phyloP scores from a whole-genome alignment of 2,888 invertebrate genomes.

The Harpalus rubripes region DNA sequence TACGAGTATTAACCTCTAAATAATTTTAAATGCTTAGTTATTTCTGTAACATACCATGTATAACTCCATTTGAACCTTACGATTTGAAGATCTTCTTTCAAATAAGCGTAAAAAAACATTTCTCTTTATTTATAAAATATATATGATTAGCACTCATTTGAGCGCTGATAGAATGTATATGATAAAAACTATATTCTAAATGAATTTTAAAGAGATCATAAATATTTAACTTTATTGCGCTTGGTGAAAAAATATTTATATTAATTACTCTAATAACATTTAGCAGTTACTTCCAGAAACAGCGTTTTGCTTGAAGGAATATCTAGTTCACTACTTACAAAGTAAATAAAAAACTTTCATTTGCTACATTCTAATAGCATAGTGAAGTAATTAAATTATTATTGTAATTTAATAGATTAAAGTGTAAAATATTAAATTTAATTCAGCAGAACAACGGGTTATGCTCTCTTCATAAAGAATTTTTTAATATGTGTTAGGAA shows the following conservation, averaged over 20 bases:
- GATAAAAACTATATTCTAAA: constrained; percentile 2
- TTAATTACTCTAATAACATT: neutral
- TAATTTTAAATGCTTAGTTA: neutral
- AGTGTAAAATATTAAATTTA: constrained; percentile 22
- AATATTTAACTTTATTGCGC: constrained; percentile 12
- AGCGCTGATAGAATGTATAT: neutral
- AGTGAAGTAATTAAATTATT: constrained; percentile 30
- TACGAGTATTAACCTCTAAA: neutral
- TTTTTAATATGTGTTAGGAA: neutral
- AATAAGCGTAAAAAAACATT: constrained; percentile 24
- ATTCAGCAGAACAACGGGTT: neutral
- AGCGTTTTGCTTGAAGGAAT: constrained; percentile 7
- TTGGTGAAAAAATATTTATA: constrained; percentile 6
- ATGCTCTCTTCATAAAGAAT: constrained; percentile 25
- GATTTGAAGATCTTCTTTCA: constrained; percentile 38
- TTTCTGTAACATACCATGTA: constrained; percentile 23
- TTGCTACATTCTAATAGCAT: constrained; percentile 31
- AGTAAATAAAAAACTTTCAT: constrained; percentile 39
- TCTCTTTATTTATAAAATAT: constrained; percentile 37
- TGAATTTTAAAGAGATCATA: constrained; percentile 10
- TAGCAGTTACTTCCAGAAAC: constrained; percentile 4
- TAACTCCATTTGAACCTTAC: constrained; percentile 15
- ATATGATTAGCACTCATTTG: constrained; percentile 18
- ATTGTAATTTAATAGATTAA: constrained; percentile 17
- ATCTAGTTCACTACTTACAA: constrained; percentile 8